Conservation (phyloP, 2,113 vertebrate species). For the Origma solitaria region DNA sequence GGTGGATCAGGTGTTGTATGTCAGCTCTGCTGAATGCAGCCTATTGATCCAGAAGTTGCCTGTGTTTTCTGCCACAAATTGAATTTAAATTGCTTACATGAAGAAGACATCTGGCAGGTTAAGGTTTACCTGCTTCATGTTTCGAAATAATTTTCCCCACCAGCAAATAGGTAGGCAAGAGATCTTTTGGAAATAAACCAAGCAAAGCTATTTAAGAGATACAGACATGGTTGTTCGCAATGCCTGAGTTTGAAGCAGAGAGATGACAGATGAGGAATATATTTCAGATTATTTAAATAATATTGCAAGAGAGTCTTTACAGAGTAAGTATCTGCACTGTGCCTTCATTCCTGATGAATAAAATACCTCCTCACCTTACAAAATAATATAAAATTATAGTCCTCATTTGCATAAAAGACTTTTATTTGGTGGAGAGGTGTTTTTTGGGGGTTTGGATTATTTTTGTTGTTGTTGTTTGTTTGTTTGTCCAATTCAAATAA, state of each 20-base stretch:
- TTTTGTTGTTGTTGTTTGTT: not conserved
- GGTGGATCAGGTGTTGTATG: slow-evolving; percentile 82
- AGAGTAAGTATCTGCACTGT: not conserved
- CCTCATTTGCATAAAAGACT: not conserved
- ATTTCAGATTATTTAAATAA: not conserved
- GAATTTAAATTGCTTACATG: slow-evolving; percentile 72
- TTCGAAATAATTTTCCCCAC: slow-evolving; percentile 50
- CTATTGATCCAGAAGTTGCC: slow-evolving; percentile 82
- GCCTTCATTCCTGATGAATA: not conserved
- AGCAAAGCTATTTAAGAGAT: not conserved
- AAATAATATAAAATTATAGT: not conserved
- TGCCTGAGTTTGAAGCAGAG: not conserved
- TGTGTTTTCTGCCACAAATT: slow-evolving; percentile 75
- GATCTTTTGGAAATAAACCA: slow-evolving; percentile 10
- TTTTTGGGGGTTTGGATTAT: not conserved
- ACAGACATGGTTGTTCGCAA: accelerated
- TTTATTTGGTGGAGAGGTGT: not conserved
- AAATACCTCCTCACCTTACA: not conserved
- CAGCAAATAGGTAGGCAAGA: not conserved
- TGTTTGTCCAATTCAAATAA: not conserved
- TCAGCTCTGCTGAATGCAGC: slow-evolving; percentile 81
- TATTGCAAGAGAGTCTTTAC: not conserved
- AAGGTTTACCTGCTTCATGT: slow-evolving; percentile 72
- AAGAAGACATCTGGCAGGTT: slow-evolving; percentile 64
- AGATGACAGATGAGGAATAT: not conserved